A percentile compares a stretch with the other conserved stretches of the same genome.
phyloP scores from a whole-genome alignment of 1,140 invertebrate species.

The Caligus rogercresseyi region DNA sequence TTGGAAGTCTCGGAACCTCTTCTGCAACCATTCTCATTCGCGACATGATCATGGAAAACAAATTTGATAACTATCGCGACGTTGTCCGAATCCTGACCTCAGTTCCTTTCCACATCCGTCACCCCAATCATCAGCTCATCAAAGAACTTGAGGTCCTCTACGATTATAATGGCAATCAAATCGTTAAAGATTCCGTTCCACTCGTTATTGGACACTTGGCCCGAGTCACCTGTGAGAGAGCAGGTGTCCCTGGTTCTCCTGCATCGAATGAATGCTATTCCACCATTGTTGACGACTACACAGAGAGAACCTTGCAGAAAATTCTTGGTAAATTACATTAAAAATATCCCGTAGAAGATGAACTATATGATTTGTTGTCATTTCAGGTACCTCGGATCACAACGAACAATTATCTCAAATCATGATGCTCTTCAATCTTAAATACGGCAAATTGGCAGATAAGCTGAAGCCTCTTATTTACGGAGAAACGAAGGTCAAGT shows the following conservation, averaged over 20 bases:
- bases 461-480: neutral
- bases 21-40: conserved; percentile 12
- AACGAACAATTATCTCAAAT: conserved; percentile 1
- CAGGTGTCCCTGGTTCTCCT: neutral
- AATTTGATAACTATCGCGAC: conserved; percentile 10
- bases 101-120: conserved; percentile 14
- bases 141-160: neutral
- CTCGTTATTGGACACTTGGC: conserved; percentile 13
- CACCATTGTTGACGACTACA: neutral
- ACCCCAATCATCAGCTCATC: conserved; percentile 15
- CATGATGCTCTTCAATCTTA: neutral
- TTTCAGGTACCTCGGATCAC: neutral
- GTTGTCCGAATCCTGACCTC: neutral
- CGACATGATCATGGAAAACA: conserved; percentile 8
- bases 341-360: neutral
- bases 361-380: neutral
- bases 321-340: conserved; percentile 2
- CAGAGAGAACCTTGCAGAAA: neutral
- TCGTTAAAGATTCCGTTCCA: conserved; percentile 11
- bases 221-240: conserved; percentile 6
- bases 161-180: neutral
- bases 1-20: conserved; percentile 10
- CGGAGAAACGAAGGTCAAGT: neutral
- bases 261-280: conserved; percentile 4
- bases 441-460: neutral